phyloP scores from a whole-genome alignment of 2,113 vertebrate species.

The Sturnira hondurensis region DNA sequence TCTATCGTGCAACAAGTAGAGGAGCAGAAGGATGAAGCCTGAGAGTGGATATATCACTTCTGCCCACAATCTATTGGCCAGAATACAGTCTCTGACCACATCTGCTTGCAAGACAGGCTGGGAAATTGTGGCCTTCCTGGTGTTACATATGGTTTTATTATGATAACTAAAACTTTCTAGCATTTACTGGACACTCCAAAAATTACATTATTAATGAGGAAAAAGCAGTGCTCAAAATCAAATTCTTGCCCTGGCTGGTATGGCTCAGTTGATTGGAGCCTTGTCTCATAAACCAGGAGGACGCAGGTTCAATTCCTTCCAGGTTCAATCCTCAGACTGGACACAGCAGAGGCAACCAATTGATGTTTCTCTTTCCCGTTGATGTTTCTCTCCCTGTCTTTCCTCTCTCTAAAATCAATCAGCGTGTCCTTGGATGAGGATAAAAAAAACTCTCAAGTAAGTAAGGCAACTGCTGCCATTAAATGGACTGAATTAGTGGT shows the following conservation, averaged over 20 bases:
- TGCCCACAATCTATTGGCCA: background rate
- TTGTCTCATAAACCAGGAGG: no score
- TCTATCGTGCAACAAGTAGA: background rate
- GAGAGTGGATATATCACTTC: background rate
- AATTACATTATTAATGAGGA: background rate
- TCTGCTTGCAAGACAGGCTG: background rate
- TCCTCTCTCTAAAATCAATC: no score
- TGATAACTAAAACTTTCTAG: background rate
- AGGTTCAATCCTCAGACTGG: no score
- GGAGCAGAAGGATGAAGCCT: background rate
- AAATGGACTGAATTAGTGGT: conserved; percentile 7
- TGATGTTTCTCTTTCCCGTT: no score
- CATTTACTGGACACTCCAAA: background rate
- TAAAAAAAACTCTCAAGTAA: background rate
- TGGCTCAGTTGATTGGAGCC: no score
- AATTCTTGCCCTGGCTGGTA: background rate
- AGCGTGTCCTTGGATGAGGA: no score
- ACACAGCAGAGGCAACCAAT: no score
- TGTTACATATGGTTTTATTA: background rate
- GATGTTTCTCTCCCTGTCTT: no score
- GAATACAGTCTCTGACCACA: background rate
- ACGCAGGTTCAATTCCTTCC: no score
- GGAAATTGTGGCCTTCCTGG: background rate
- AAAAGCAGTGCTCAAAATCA: background rate
- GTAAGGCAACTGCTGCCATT: background rate